Evolutionary conservation across 2,888 invertebrate genomes (phyloP).

Genomic region (Lepidocyrtoides sp.): DNA sequence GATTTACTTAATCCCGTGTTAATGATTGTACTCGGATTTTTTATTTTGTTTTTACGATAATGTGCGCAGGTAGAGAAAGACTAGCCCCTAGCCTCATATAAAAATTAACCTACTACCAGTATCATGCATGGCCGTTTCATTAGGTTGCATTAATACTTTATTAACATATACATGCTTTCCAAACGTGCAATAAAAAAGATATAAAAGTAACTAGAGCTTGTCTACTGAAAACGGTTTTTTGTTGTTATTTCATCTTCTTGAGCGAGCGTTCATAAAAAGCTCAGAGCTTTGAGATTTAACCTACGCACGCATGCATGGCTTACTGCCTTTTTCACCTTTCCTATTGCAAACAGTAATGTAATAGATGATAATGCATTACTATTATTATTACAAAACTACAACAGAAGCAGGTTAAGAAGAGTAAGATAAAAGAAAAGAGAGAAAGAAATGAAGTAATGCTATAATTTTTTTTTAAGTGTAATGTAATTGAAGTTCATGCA

Average conservation of each 20-base stretch:
- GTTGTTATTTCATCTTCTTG: conserved; percentile 35
- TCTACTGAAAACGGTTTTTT: conserved; percentile 70
- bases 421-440: not conserved
- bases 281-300: conserved; percentile 30
- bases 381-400: conserved; percentile 17
- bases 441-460: conserved; percentile 45
- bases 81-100: conserved; percentile 9
- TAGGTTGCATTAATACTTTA: not conserved
- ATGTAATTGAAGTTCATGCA: conserved; percentile 25
- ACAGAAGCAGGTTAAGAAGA: conserved; percentile 40
- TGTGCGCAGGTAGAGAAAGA: not conserved
- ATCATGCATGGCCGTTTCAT: conserved; percentile 30
- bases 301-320: conserved; percentile 58
- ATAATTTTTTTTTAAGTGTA: conserved; percentile 17
- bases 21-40: not conserved
- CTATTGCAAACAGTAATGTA: conserved; percentile 27
- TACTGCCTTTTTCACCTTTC: conserved; percentile 69
- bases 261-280: not conserved
- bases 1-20: conserved; percentile 41
- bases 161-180: conserved; percentile 11
- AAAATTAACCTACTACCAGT: conserved; percentile 38
- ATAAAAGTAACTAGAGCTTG: conserved; percentile 76
- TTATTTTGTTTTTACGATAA: conserved; percentile 31
- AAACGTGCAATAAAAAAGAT: conserved; percentile 37
- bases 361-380: conserved; percentile 6